These are phyloP conservation scores for Prorops nasuta DNA, from an alignment of 1,140 invertebrate species.

Conservation along the genomic window DNA sequence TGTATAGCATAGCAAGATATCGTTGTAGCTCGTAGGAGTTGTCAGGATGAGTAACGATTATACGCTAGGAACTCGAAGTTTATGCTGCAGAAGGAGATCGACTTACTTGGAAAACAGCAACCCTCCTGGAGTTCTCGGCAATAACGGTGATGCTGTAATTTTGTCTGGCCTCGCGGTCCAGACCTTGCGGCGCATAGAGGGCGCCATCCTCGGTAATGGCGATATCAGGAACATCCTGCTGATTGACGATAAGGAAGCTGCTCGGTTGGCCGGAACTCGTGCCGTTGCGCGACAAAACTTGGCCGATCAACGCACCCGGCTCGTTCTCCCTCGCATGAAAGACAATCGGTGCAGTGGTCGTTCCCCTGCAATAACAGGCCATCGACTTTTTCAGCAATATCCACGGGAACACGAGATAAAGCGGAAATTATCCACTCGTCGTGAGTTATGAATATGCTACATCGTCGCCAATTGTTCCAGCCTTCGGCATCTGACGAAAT, in stretches of 20 bases:
- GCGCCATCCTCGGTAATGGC: constrained; percentile 75
- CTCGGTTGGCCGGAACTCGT: no score
- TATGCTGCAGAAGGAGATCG: not conserved
- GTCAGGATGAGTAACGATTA: no score
- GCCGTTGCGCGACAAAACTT: constrained; percentile 60
- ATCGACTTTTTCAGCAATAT: no score
- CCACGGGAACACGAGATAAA: no score
- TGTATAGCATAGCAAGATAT: no score
- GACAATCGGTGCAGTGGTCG: constrained; percentile 64
- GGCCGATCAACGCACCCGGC: constrained; percentile 72
- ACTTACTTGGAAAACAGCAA: constrained; percentile 69
- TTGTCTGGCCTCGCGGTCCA: constrained; percentile 75
- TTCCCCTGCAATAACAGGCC: constrained; percentile 57
- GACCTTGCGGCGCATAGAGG: constrained; percentile 69
- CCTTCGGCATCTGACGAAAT: no score
- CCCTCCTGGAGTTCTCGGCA: constrained; percentile 69
- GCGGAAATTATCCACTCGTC: no score
- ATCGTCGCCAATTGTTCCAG: no score
- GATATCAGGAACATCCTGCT: constrained; percentile 75
- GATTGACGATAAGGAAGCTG: constrained; percentile 77
- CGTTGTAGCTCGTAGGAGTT: no score
- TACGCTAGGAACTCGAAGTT: no score
- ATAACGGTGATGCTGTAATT: constrained; percentile 78
- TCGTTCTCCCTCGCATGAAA: constrained; percentile 79
- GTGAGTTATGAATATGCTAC: no score